Conservation (phyloP, 2,113 vertebrate species). For the Larimichthys polyactis region DNA sequence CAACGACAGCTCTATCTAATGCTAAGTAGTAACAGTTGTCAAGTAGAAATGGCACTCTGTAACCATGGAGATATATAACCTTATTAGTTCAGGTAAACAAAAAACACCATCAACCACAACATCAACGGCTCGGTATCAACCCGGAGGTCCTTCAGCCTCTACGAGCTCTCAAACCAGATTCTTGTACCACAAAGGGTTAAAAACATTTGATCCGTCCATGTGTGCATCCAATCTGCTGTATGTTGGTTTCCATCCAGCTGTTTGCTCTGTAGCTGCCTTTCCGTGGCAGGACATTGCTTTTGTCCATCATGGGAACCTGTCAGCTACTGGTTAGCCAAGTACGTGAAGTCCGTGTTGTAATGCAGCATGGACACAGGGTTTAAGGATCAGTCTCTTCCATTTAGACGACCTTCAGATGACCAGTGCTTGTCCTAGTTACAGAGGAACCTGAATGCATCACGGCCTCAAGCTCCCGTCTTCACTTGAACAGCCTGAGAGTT, state of each 20-base stretch:
- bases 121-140: slow-evolving; percentile 63
- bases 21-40: slow-evolving; percentile 77
- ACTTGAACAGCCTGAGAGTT: background rate
- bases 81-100: slow-evolving; percentile 75
- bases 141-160: slow-evolving; percentile 28
- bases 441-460: slow-evolving; percentile 21
- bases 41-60: slow-evolving; percentile 79
- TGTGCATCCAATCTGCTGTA: slow-evolving; percentile 24
- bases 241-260: background rate
- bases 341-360: slow-evolving; percentile 32
- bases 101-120: slow-evolving; percentile 75
- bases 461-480: slow-evolving; percentile 1
- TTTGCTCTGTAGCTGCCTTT: background rate
- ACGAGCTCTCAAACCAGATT: background rate
- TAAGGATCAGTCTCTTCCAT: slow-evolving; percentile 26
- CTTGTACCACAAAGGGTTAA: background rate
- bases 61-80: slow-evolving; percentile 76
- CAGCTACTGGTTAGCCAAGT: background rate
- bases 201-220: background rate
- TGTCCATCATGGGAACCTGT: background rate
- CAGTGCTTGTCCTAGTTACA: background rate
- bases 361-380: slow-evolving; percentile 73
- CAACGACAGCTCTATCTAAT: slow-evolving; percentile 68
- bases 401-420: slow-evolving; percentile 11
- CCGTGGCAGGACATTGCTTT: slow-evolving; percentile 28